Evolutionary conservation across 2,888 invertebrate genomes (phyloP), one percentile per base, ranked within the genome.

Genomic region (Oxytorus armatus): DNA sequence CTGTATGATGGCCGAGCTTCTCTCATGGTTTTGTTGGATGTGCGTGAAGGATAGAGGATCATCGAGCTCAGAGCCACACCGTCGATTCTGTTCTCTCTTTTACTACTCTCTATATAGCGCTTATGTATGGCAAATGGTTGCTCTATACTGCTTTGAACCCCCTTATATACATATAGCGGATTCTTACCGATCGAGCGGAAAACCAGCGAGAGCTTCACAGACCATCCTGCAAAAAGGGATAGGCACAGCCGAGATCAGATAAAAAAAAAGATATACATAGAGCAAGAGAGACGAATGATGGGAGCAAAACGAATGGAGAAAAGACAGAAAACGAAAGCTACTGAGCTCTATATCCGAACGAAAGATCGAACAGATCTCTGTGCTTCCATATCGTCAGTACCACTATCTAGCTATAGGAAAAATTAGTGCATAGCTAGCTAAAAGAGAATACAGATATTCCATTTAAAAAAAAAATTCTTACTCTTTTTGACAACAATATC

Each of bases 241-340:
- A 25, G 25, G 14, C 14, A 49, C n/a, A 42, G 51, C 25, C n/a
- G n/a, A 66, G 59, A 61, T 23, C 16, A 25, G 25, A 51, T 39
- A 66, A 39, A 18, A 49, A 49, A 14, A 25, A 49, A 49, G 21
- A 25, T 10, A 36, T 36, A 18, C 10, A 0, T 39, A 51, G 36
- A 65, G 57, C 36, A 14, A 51, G 39, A 59, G 75, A 29, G 59
- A 42, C 10, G 44, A 70, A 57, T 66, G 23, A 66, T 66, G 51
- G 44, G 18, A 29, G 29, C 49, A 29, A 55, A 72, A 63, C 14
- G 44, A 63, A 16, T 29, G 55, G 25, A 66, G 49, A 55, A n/a
- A 47, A 59, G 42, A 68, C 53, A 16, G 21, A 66, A 16, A 36
- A 51, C 69, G 39, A 79, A 74, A 66, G 79, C 57, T n/a, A 57